A percentile compares a stretch with the other conserved stretches of the same genome.
Evolutionary conservation across 1,140 invertebrate genomes (phyloP).

Genomic region (Zaprionus lachaisei): DNA sequence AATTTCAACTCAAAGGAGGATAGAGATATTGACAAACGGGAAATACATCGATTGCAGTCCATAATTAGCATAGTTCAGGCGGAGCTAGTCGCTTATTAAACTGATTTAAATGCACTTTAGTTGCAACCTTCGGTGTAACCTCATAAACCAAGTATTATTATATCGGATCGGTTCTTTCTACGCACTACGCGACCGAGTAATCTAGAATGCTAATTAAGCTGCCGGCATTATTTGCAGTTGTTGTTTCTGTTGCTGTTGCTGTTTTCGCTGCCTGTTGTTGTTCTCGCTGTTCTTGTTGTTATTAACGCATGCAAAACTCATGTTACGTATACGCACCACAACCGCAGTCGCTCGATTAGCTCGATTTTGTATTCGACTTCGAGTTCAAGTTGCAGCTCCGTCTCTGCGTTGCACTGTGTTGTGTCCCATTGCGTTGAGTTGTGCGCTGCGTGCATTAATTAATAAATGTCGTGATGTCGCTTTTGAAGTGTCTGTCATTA

Average conservation of each 20-base stretch:
- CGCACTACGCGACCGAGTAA: slow-evolving; percentile 67
- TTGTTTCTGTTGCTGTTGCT: slow-evolving; percentile 35
- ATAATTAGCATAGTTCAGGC: slow-evolving; percentile 60
- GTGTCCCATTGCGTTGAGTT: slow-evolving; percentile 20
- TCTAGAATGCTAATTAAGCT: slow-evolving; percentile 83
- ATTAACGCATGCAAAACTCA: slow-evolving; percentile 63
- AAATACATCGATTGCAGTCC: slow-evolving; percentile 57
- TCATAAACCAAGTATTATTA: slow-evolving; percentile 32
- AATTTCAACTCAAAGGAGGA: neutral
- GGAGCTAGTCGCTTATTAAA: slow-evolving; percentile 47
- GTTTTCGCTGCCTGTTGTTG: slow-evolving; percentile 37
- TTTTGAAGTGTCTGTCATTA: slow-evolving; percentile 84
- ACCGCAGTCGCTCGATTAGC: slow-evolving; percentile 39
- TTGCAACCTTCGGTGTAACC: slow-evolving; percentile 41
- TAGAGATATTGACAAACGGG: slow-evolving; percentile 57
- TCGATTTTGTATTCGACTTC: slow-evolving; percentile 30
- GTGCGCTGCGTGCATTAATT: slow-evolving; percentile 72
- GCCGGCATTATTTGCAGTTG: slow-evolving; percentile 67
- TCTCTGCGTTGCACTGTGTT: slow-evolving; percentile 14
- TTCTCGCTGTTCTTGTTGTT: slow-evolving; percentile 33
- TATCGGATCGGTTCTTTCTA: slow-evolving; percentile 54
- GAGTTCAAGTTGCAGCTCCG: slow-evolving; percentile 29
- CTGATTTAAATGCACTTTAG: slow-evolving; percentile 49
- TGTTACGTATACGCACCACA: slow-evolving; percentile 63
- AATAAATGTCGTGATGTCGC: slow-evolving; percentile 84